Evolutionary conservation across 2,113 vertebrate genomes (phyloP).

Genomic region (Oryzias curvinotus): DNA sequence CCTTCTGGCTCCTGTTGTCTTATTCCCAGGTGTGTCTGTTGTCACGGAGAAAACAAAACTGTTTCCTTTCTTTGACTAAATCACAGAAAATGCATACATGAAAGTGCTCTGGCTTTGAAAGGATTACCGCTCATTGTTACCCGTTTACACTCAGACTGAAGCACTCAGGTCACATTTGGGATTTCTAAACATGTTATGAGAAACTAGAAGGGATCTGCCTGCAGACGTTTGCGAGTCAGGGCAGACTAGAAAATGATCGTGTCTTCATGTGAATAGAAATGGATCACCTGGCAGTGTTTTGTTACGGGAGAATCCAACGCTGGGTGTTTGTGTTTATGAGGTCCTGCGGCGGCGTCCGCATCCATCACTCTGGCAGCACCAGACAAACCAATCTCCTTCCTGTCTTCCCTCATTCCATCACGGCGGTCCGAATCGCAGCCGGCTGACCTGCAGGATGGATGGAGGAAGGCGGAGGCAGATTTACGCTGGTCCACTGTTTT

Average conservation of each 20-base stretch:
- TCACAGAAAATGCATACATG: too few relatives aligned
- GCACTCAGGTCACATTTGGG: too few relatives aligned
- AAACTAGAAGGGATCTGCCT: too few relatives aligned
- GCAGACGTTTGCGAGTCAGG: too few relatives aligned
- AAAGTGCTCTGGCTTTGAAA: too few relatives aligned
- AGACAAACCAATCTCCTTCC: conserved; percentile 64
- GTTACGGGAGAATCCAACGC: conserved; percentile 51
- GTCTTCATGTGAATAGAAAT: conserved; percentile 52
- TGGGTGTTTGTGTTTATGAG: conserved; percentile 34
- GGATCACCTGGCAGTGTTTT: conserved; percentile 55
- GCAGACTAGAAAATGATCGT: conserved; percentile 21
- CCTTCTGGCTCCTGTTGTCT: too few relatives aligned
- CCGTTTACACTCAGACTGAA: too few relatives aligned
- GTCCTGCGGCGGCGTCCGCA: conserved; percentile 39
- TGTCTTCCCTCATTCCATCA: conserved; percentile 62
- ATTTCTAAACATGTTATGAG: too few relatives aligned
- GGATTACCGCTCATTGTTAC: too few relatives aligned
- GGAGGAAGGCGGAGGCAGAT: conserved; percentile 15
- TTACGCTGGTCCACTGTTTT: neutral
- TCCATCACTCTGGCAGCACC: conserved; percentile 60
- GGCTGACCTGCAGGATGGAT: conserved; percentile 24
- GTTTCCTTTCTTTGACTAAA: too few relatives aligned
- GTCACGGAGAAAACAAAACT: too few relatives aligned
- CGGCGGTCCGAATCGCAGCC: conserved; percentile 26
- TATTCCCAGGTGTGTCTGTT: too few relatives aligned